Base-by-base conservation (phyloP, 1,140 invertebrate genomes). In the Cydia pomonella region DNA sequence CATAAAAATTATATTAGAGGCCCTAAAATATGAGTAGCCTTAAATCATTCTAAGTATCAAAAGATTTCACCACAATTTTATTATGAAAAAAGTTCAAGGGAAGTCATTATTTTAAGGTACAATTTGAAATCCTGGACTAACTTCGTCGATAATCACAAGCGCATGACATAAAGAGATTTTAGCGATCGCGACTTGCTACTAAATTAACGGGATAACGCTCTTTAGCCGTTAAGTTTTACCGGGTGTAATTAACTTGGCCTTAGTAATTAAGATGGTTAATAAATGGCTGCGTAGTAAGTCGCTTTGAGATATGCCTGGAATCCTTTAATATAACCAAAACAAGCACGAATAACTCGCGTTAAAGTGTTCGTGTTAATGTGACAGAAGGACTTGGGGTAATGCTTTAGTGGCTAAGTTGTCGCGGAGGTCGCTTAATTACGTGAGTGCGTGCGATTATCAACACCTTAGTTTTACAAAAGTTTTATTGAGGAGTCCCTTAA, bases 201-300 rank as follows among this genome's bases (percentile, higher is more conserved):
- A 90, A 89, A 90, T 91, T 90, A 90, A 87, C 82, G 84, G 88
- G 85, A 87, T 88, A 87, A 84, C 82, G 82, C 83, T 89, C 87
- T 86, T 85, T 89, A 90, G 84, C 79, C 86, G 87, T 79, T 87
- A 92, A 92, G 88, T 92, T 92, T 89, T 87, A 87, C 83, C 83
- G 81, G 77, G 77, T 84, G 84, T 91, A 90, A 91, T 91, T 91
- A 92, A 90, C 84, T 91, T 87, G 84, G 87, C 83, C 88, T 90
- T 85, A 85, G 89, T 88, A 90, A 92, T 92, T 89, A 90, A 90
- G 89, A 91, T 90, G 86, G 87, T 90, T 91, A 92, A 91, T 92
- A 89, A 92, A 92, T 89, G 88, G 86, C 84, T 89, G 85, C 83
- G 87, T 92, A 84, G 84, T 86, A 86, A 89, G 86, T 88, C 83